Conservation (phyloP, 2,888 invertebrate genomes). For the Volucella bombylans region DNA sequence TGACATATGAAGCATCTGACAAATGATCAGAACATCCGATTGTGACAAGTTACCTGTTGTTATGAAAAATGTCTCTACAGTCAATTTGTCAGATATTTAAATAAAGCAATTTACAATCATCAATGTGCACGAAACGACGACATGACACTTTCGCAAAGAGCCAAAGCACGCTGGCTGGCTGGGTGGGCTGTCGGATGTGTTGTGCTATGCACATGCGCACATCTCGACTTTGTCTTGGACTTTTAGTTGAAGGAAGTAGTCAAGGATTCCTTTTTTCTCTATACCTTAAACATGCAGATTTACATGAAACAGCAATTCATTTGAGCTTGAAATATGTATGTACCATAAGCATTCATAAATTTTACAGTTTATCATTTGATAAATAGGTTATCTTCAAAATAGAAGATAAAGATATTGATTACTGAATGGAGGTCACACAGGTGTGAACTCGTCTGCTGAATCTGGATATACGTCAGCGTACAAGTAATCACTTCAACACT, state of each 20-base stretch:
- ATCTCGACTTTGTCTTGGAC: constrained; percentile 38
- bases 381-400: too few relatives aligned
- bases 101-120: constrained; percentile 77
- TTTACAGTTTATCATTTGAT: too few relatives aligned
- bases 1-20: constrained; percentile 77
- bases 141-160: constrained; percentile 74
- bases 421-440: too few relatives aligned
- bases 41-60: constrained; percentile 81
- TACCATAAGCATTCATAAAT: too few relatives aligned
- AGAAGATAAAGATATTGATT: too few relatives aligned
- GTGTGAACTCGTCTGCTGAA: too few relatives aligned
- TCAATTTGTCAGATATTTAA: constrained; percentile 78
- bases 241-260: constrained; percentile 20
- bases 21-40: constrained; percentile 82
- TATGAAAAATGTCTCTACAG: constrained; percentile 75
- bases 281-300: neutral
- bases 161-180: constrained; percentile 37
- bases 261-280: constrained; percentile 14
- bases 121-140: constrained; percentile 72
- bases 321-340: too few relatives aligned
- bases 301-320: too few relatives aligned
- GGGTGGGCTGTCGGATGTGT: constrained; percentile 62
- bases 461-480: too few relatives aligned
- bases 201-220: constrained; percentile 40
- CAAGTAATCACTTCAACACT: too few relatives aligned